Evolutionary conservation across 1,140 invertebrate genomes (phyloP).

Genomic region (Dysdera silvatica): DNA sequence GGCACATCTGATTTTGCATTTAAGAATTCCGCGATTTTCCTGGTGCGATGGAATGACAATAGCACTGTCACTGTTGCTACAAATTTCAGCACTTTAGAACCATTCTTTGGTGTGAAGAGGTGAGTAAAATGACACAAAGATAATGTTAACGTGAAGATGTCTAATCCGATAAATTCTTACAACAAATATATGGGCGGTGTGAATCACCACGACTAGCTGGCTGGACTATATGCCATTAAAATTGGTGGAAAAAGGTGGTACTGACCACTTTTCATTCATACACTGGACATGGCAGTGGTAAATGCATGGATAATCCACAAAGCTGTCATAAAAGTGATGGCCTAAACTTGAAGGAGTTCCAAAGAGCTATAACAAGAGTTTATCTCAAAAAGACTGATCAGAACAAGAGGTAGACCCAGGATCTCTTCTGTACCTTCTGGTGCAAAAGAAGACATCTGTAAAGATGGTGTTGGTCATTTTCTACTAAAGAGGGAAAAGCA

Average conservation of each 20-base stretch:
- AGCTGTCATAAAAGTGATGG: not conserved
- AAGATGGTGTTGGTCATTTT: slow-evolving; percentile 4
- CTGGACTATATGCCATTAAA: not conserved
- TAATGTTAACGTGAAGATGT: not conserved
- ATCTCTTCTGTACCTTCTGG: not conserved
- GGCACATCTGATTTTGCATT: not conserved
- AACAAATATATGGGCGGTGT: not conserved
- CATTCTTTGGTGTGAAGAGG: no score
- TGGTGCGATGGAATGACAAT: not conserved
- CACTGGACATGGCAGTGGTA: not conserved
- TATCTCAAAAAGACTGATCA: not conserved
- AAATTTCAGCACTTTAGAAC: not conserved
- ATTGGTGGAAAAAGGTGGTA: not conserved
- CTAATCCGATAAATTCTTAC: not conserved
- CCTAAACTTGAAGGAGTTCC: not conserved
- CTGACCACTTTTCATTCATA: not conserved
- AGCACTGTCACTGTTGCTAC: not conserved
- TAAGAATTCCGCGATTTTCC: not conserved
- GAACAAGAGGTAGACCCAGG: not conserved
- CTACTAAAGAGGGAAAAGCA: not conserved
- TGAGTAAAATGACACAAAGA: no score
- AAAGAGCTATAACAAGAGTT: not conserved
- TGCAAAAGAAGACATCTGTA: slow-evolving; percentile 4
- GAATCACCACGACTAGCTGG: not conserved
- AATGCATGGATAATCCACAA: slow-evolving; percentile 8